Evolutionary conservation across 2,113 vertebrate genomes (phyloP), one percentile per base, ranked within the genome.

Genomic region (Platichthys flesus): DNA sequence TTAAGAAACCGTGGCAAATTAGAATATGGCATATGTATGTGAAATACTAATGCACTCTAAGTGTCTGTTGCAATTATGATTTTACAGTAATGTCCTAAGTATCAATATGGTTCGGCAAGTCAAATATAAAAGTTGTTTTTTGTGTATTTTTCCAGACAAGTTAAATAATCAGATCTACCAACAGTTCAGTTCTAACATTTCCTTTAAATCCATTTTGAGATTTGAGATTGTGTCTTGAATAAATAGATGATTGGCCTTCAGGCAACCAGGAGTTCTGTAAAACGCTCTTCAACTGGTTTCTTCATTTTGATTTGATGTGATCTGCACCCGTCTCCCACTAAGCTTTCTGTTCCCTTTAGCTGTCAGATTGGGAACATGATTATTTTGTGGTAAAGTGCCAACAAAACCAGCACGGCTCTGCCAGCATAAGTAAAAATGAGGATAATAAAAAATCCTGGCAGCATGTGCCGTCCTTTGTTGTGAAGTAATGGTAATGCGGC

Each of bases 401-500:
- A 49, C 0, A 0, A 79, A 81, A 58, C 18, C 78, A 73, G 31
- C 63, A 54, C 8, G 20, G 51, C 51, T n/a, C 49, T 65, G 71
- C 28, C 55, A 64, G 63, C 35, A 26, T 67, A 60, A 82, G 64
- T 71, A 71, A 71, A 71, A 71, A 81, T 2, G 1, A 75, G 73
- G 76, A 74, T 62, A 78, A 86, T 85, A 83, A 70, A 88, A 88
- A 58, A 7, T n/a, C 51, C 51, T 54, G 51, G 18, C 51, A n/a
- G 20, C 20, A 20, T 9, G 20, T n/a, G 10, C 51, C 20, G 2
- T 54, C 51, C 14, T 54, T n/a, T n/a, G 14, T 49, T 49, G 45
- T 54, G 51, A 54, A 54, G 51, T 54, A 2, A 54, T n/a, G 20
- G 51, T 54, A 10, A 54, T 54, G 51, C 9, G 9, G n/a, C 18